These are phyloP conservation scores for Lycophotia porphyrea DNA, from an alignment of 2,888 invertebrate species.

Conservation along the genomic window DNA sequence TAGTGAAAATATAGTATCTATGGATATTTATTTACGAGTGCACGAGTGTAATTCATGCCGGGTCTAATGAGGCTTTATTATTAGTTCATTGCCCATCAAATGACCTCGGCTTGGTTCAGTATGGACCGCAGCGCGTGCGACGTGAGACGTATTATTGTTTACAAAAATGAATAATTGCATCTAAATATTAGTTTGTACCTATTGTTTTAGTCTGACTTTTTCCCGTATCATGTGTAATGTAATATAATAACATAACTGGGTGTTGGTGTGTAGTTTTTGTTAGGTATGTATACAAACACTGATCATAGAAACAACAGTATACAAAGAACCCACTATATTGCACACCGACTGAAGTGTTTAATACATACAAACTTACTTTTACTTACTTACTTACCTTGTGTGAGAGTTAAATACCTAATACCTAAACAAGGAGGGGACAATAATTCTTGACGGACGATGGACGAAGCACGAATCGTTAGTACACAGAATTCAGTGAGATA, in stretches of 20 bases:
- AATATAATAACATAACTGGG: not conserved
- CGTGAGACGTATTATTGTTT: not conserved
- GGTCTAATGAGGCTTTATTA: not conserved
- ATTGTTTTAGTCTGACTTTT: conserved; percentile 8
- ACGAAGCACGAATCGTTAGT: conserved; percentile 23
- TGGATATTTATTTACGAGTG: not conserved
- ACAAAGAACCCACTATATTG: not conserved
- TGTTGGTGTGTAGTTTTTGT: not conserved
- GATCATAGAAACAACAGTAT: too few relatives aligned
- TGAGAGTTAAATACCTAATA: not conserved
- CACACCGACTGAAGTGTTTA: too few relatives aligned
- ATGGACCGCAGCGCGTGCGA: conserved; percentile 25
- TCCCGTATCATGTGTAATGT: not conserved
- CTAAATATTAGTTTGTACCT: not conserved
- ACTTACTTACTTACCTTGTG: too few relatives aligned
- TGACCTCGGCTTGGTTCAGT: conserved; percentile 28
- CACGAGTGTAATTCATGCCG: not conserved
- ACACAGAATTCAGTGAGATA: conserved; percentile 10
- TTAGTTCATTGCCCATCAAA: not conserved
- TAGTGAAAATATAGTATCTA: not conserved
- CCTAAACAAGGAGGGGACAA: not conserved
- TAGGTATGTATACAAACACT: not conserved
- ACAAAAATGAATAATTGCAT: conserved; percentile 6
- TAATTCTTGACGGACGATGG: conserved; percentile 7
- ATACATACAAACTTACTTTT: too few relatives aligned